Percentiles rank a stretch among this genome's conserved stretches.
These are phyloP conservation scores for Pristiophorus japonicus DNA, from an alignment of 2,113 vertebrate genomes.

Conservation along the genomic window DNA sequence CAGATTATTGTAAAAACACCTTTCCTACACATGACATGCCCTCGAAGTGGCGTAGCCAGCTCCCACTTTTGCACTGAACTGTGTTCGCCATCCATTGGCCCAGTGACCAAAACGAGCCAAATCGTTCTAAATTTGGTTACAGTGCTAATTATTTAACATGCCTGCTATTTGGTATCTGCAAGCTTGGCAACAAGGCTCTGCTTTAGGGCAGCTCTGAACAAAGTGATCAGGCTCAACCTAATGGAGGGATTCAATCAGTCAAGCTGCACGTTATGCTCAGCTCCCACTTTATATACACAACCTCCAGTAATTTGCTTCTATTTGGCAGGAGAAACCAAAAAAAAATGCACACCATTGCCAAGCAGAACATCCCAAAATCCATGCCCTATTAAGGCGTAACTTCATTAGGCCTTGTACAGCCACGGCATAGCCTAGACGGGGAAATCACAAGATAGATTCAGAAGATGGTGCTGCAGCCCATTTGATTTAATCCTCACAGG, in stretches of 20 bases:
- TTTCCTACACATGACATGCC: too few relatives aligned
- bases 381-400: background rate
- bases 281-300: background rate
- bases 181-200: background rate
- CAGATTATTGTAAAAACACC: too few relatives aligned
- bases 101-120: too few relatives aligned
- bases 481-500: background rate
- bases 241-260: background rate
- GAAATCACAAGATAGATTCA: constrained; percentile 12
- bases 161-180: background rate
- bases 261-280: background rate
- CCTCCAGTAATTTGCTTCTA: background rate
- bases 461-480: background rate
- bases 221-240: too few relatives aligned
- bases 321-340: background rate
- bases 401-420: background rate
- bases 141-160: background rate
- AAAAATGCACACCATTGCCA: background rate
- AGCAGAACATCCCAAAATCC: background rate
- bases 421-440: background rate
- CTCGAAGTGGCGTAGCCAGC: too few relatives aligned
- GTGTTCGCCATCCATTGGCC: too few relatives aligned
- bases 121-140: background rate
- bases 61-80: too few relatives aligned
- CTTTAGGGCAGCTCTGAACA: background rate